Conservation (phyloP, 1,140 invertebrate species). For the Colletes gigas region DNA sequence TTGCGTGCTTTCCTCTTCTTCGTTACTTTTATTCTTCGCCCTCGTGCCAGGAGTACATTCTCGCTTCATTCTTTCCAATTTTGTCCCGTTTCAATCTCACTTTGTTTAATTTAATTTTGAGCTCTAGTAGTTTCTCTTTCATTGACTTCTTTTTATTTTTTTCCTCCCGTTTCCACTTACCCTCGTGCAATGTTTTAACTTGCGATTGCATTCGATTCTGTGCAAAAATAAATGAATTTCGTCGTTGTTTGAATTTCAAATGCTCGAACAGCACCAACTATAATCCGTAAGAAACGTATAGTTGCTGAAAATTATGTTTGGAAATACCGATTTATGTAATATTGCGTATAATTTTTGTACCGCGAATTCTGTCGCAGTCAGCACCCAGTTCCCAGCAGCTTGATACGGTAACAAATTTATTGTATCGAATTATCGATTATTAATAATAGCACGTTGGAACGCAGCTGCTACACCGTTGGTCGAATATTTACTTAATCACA, state of each 20-base stretch:
- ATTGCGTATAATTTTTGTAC: background rate
- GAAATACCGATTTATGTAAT: no score
- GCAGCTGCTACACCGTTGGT: background rate
- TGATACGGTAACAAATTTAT: background rate
- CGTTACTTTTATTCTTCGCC: background rate
- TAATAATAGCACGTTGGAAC: background rate
- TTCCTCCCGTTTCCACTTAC: background rate
- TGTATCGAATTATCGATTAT: background rate
- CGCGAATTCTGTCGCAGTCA: background rate
- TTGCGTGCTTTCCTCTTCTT: background rate
- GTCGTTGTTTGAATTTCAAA: background rate
- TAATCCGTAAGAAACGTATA: no score
- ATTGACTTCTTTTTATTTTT: background rate
- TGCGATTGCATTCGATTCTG: background rate
- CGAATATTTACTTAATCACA: background rate
- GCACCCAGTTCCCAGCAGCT: background rate
- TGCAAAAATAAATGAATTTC: background rate
- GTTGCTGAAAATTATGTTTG: no score
- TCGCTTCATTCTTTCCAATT: slow-evolving; percentile 5
- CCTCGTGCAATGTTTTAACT: background rate
- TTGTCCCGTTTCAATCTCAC: slow-evolving; percentile 1
- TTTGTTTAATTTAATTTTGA: background rate
- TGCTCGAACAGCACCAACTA: no score
- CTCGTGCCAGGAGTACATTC: background rate
- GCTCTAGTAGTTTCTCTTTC: background rate